These are phyloP conservation scores for Rotaria magnacalcarata DNA, from an alignment of 2,888 invertebrate genomes.

Conservation along the genomic window DNA sequence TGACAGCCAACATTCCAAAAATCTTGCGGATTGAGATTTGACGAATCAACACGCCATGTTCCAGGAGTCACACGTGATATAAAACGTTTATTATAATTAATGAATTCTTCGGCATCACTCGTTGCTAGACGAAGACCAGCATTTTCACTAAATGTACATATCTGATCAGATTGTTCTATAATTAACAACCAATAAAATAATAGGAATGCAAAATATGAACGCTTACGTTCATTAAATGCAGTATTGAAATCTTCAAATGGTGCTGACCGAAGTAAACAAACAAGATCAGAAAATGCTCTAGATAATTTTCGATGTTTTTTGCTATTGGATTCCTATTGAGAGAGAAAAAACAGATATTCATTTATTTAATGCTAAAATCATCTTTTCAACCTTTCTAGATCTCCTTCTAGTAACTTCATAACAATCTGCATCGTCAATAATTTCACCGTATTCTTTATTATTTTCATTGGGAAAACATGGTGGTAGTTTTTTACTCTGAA, in stretches of 20 bases:
- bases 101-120: background rate
- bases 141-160: constrained; percentile 35
- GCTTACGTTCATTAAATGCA: constrained; percentile 16
- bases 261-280: background rate
- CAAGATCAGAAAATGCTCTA: background rate
- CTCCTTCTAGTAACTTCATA: constrained; percentile 6
- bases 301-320: constrained; percentile 33
- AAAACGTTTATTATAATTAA: constrained; percentile 22
- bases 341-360: background rate
- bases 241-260: constrained; percentile 21
- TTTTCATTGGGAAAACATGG: background rate
- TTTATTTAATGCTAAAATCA: background rate
- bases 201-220: too few species aligned
- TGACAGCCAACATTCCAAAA: constrained; percentile 66
- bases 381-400: background rate
- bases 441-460: constrained; percentile 15
- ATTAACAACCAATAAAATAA: background rate
- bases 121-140: background rate
- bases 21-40: constrained; percentile 63
- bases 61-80: background rate
- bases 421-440: constrained; percentile 17
- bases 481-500: constrained; percentile 22
- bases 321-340: background rate
- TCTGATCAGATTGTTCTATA: constrained; percentile 1
- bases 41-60: constrained; percentile 61